Base-by-base conservation (phyloP, 2,888 invertebrate genomes). In the Oscheius sp. region DNA sequence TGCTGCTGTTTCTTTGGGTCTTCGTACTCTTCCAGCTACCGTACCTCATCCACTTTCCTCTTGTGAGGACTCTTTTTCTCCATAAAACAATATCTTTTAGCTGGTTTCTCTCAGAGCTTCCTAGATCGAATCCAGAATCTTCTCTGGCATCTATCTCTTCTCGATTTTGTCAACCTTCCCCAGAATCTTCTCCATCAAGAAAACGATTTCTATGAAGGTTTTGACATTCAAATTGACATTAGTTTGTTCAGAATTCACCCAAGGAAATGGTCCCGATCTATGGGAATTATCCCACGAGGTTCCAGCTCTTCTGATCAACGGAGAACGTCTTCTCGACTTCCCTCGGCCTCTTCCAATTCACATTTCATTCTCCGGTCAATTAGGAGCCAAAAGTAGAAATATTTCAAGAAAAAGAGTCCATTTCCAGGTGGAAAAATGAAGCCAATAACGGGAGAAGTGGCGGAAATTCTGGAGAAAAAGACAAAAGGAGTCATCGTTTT, bases 31-130 rank as follows among this genome's bases (percentile, higher is more conserved):
- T 29, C 84, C 85, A 5, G 77, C 83, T 5, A 71, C 73, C n/a
- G 82, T 84, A n/a, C 84, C 85, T 17, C 85, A 85, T 71, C 85
- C 85, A 15, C 71, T 85, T 5, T 82, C 84, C n/a, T 78, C 80
- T n/a, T 74, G 75, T 75, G 33, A 53, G 39, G 6, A n/a, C n/a
- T 8, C 25, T 1, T 5, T n/a, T 34, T 58, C 37, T 55, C 15
- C 12, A 33, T n/a, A 5, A 4, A 23, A n/a, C 3, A 20, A 2
- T 20, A 3, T 23, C n/a, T 42, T 58, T 31, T 31, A 71, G 71
- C 74, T 57, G 79, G 79, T 3, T 79, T 79, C 57, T 61, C 73
- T 8, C 75, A 83, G 72, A 69, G 70, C 27, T 84, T 85, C 64
- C 1, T 33, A 0, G 82, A 82, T 45, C 71, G 84, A 8, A 27